Evolutionary conservation across 2,797 vertebrate species (phyloP), one percentile per base, ranked within the genome.

Genomic region (Distichodus sexfasciatus): DNA sequence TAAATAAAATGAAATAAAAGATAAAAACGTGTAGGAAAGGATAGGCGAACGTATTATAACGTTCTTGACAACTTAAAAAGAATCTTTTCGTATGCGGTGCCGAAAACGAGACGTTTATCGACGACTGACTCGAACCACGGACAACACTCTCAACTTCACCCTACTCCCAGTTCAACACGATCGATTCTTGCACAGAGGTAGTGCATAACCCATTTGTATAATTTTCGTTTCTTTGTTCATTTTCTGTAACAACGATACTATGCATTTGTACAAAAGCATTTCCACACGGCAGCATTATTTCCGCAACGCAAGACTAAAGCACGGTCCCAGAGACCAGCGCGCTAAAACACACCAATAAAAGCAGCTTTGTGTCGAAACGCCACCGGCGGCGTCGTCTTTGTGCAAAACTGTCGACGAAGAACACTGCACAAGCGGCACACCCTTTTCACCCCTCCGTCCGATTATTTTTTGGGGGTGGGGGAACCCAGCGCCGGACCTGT

Each of bases 261-360:
- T 79, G 77, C 77, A 79, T 76, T 76, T 79, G 77, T 74, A 76
- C 59, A 74, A 74, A 79, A 60, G 65, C 67, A 74, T 68, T 63
- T 66, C 55, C 63, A 53, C 66, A 31, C 61, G 67, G 44, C 64
- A 47, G 36, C 55, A 53, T 33, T 46, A 58, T 69, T 72, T 66
- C 64, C 55, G 64, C 61, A 69, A 57, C 47, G 59, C 70, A 36
- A 71, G 66, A 62, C 71, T 55, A 62, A 73, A 35, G 40, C 48
- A 48, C 41, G 51, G 24, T 66, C 38, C 33, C 4, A 7, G 19
- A 66, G 65, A 66, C 47, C 57, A 57, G 29, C 50, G 46, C 28
- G 4, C 57, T 26, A 9, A 51, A 66, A 62, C 66, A 31, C 35
- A 35, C 29, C 23, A 44, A 46, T 19, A 59, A 64, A 66, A 33